phyloP scores from a whole-genome alignment of 2,888 invertebrate species.

The Smittia aterrima region DNA sequence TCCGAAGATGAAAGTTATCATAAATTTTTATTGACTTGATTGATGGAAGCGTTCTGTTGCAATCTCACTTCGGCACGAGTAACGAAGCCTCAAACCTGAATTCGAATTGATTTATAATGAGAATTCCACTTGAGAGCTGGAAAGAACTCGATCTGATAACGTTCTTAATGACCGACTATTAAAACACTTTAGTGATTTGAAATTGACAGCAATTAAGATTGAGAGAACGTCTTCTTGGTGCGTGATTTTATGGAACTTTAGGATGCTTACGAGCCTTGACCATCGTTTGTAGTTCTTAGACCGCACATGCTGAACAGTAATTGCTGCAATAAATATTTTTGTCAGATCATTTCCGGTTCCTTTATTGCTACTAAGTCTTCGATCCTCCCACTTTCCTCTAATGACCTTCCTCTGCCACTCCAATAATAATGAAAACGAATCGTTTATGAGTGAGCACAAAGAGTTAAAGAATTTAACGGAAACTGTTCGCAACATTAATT shows the following conservation, averaged over 20 bases:
- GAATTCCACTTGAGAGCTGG: conserved; percentile 14
- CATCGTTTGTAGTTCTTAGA: background rate
- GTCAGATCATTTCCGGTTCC: background rate
- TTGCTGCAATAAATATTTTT: conserved; percentile 19
- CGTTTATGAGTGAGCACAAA: too few species aligned
- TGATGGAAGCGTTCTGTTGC: conserved; percentile 5
- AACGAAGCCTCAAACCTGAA: conserved; percentile 9
- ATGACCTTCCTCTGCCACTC: too few species aligned
- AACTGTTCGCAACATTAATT: background rate
- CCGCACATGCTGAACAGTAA: conserved; percentile 2
- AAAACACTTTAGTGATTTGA: background rate
- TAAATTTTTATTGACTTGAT: background rate
- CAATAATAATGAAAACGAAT: too few species aligned
- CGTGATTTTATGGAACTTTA: background rate
- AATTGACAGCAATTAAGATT: background rate
- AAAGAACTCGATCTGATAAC: conserved; percentile 3
- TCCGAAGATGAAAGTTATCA: background rate
- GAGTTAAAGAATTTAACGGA: too few species aligned
- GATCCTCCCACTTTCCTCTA: background rate
- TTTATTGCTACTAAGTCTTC: background rate
- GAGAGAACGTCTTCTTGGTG: background rate
- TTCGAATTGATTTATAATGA: conserved; percentile 16
- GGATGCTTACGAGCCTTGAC: background rate
- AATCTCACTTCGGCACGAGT: background rate
- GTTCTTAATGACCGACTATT: conserved; percentile 10